A percentile compares a stretch with the other conserved stretches of the same genome.
Evolutionary conservation across 2,797 vertebrate species (phyloP).

Genomic region (Ciconia nigra): DNA sequence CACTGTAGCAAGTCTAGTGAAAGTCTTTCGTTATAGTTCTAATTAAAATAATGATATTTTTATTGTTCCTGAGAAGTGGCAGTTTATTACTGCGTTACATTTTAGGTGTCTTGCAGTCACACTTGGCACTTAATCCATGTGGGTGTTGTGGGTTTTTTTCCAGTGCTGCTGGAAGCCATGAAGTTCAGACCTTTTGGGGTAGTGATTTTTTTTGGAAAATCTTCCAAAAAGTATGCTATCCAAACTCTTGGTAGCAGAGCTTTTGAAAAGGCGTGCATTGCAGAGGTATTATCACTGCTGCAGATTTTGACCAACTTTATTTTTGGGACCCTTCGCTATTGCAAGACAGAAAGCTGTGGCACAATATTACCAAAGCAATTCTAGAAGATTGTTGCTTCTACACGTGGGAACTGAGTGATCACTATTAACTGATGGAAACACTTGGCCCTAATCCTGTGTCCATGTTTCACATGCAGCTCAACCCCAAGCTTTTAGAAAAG

Average conservation of each 20-base stretch:
- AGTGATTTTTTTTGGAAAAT: not conserved
- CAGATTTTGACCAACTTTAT: not conserved
- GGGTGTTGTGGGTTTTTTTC: not conserved
- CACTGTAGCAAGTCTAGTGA: conserved; percentile 46
- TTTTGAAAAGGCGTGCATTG: not conserved
- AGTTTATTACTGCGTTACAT: not conserved
- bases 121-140: not conserved
- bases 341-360: not conserved
- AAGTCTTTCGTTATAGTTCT: conserved; percentile 36
- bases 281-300: not conserved
- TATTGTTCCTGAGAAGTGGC: conserved; percentile 55
- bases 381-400: not conserved
- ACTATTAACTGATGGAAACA: not conserved
- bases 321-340: not conserved
- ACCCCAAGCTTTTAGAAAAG: not conserved
- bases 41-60: conserved; percentile 69
- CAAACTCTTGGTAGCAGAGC: not conserved
- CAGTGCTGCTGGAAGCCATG: not conserved
- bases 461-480: not conserved
- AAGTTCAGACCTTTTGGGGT: not conserved
- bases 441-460: not conserved
- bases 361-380: not conserved
- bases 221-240: not conserved
- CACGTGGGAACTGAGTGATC: not conserved
- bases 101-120: conserved; percentile 31